phyloP scores from a whole-genome alignment of 2,797 vertebrate species.

The Tapirus indicus region DNA sequence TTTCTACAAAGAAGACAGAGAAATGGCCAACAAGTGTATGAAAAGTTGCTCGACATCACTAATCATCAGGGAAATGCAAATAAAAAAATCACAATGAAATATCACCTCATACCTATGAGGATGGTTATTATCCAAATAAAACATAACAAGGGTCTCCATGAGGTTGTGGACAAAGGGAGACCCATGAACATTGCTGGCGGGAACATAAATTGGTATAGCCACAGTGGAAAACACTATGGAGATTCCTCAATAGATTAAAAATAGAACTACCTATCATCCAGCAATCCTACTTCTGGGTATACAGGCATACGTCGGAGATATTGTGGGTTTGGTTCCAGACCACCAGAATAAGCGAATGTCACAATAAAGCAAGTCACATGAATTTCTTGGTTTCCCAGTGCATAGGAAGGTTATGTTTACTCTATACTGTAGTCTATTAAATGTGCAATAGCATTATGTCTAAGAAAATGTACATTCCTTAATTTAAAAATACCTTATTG shows the following conservation, averaged over 20 bases:
- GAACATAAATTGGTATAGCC: neutral
- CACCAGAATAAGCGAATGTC: too few species aligned
- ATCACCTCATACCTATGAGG: neutral
- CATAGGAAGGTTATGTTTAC: too few species aligned
- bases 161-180: neutral
- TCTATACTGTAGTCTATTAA: too few species aligned
- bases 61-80: neutral
- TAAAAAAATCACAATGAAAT: neutral
- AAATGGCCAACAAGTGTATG: neutral
- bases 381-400: too few species aligned
- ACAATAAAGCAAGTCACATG: too few species aligned
- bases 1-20: neutral
- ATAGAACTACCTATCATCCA: neutral
- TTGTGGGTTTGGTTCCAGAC: too few species aligned
- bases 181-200: neutral
- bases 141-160: neutral
- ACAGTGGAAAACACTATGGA: neutral
- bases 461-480: too few species aligned
- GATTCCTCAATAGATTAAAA: neutral
- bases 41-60: neutral
- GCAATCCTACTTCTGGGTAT: neutral
- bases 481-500: too few species aligned
- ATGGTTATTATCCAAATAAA: neutral
- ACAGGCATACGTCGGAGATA: too few species aligned
- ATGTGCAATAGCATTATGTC: too few species aligned